Base-by-base conservation (phyloP, 2,888 invertebrate species). In the Lithosia quadra region DNA sequence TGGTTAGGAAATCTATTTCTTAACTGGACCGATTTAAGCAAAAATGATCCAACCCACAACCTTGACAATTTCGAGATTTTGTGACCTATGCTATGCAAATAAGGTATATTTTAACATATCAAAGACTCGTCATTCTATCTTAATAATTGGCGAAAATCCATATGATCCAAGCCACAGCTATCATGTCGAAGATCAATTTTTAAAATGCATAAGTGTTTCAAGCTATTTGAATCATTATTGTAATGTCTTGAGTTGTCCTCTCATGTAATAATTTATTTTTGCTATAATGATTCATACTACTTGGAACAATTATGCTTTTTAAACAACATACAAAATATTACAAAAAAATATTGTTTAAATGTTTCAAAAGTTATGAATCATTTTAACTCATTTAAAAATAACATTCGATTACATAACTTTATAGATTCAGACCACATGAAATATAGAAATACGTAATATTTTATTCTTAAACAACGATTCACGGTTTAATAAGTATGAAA, bases 341-440 rank as follows among this genome's bases (percentile, higher is more conserved):
- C n/a, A n/a, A n/a, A n/a, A n/a, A n/a, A n/a, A n/a, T n/a, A n/a
- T n/a, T n/a, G n/a, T n/a, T n/a, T n/a, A n/a, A n/a, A n/a, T n/a
- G n/a, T n/a, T n/a, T n/a, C 49, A 18, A 49, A 49, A 49, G n/a
- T n/a, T 0, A n/a, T n/a, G 33, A 33, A 33, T 62, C 43, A 63
- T 63, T 60, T 68, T 60, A 64, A 64, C 59, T 64, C n/a, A 18
- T 49, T 18, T 49, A 49, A 49, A 55, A 68, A 68, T 68, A 68
- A 64, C 68, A 68, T 68, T 53, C 53, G 63, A 68, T 36, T 67
- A 58, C 61, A 66, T 53, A 66, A 66, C 15, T 65, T 61, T 66
- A 67, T 55, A 61, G 67, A 67, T 57, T 62, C 67, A 67, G 67
- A 43, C 62, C 62, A 67, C 62, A 67, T 67, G 18, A 49, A 49